Evolutionary conservation across 2,888 invertebrate genomes (phyloP).

Genomic region (Watsonalla cultraria): DNA sequence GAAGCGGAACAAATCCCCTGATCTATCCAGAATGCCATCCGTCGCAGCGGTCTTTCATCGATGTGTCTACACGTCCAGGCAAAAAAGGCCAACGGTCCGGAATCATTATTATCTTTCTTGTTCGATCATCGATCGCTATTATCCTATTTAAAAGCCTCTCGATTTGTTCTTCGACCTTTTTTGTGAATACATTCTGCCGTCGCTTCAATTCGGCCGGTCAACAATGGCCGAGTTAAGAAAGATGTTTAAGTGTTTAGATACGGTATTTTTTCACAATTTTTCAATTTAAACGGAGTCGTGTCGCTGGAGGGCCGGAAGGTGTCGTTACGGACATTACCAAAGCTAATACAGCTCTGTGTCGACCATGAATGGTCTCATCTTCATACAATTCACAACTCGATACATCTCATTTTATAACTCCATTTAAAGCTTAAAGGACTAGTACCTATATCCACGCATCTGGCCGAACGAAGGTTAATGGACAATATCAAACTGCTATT

Average conservation of each 20-base stretch:
- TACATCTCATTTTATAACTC: constrained; percentile 28
- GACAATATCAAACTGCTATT: constrained; percentile 42
- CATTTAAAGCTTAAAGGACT: constrained; percentile 25
- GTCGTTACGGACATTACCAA: constrained; percentile 70
- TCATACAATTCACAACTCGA: constrained; percentile 15
- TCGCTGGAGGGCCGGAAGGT: constrained; percentile 74
- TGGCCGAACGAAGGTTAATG: constrained; percentile 34
- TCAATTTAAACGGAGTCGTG: constrained; percentile 74
- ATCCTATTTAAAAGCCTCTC: constrained; percentile 77
- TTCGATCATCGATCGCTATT: constrained; percentile 76
- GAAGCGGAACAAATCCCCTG: constrained; percentile 72
- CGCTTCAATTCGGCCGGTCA: constrained; percentile 66
- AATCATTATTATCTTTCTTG: constrained; percentile 76
- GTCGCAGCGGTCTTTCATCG: constrained; percentile 54
- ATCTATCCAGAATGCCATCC: constrained; percentile 62
- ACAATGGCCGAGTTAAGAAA: constrained; percentile 75
- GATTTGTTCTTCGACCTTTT: constrained; percentile 71
- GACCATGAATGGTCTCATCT: constrained; percentile 38
- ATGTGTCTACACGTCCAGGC: constrained; percentile 50
- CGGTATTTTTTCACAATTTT: constrained; percentile 76
- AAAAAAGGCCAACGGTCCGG: constrained; percentile 65
- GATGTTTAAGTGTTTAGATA: constrained; percentile 77
- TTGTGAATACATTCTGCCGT: constrained; percentile 62
- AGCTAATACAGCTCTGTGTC: constrained; percentile 51
- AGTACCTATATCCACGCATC: constrained; percentile 7